phyloP scores from a whole-genome alignment of 2,113 vertebrate genomes.

The Lycocorax pyrrhopterus region DNA sequence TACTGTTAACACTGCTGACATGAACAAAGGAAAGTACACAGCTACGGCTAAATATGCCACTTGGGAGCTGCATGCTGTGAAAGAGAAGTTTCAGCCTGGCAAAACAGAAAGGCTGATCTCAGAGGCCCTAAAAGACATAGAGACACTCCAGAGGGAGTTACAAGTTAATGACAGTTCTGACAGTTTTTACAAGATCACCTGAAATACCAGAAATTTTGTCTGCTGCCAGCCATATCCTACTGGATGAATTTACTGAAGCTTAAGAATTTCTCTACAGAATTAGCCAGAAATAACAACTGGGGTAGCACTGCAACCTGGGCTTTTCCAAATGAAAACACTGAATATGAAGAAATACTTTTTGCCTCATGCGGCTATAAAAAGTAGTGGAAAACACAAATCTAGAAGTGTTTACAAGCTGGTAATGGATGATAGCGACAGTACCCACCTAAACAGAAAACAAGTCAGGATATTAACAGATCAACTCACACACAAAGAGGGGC shows the following conservation, averaged over 20 bases:
- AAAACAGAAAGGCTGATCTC: neutral
- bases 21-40: neutral
- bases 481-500: neutral
- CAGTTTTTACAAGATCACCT: neutral
- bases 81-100: neutral
- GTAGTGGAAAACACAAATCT: neutral
- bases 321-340: neutral
- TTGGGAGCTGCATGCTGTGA: neutral
- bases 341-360: neutral
- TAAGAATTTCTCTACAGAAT: neutral
- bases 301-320: neutral
- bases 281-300: neutral
- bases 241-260: neutral
- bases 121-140: neutral
- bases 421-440: accelerated
- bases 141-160: neutral
- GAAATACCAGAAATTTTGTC: neutral
- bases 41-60: neutral
- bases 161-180: neutral
- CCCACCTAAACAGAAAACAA: neutral
- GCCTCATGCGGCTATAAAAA: neutral
- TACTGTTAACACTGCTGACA: neutral
- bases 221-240: neutral
- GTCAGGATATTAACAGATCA: neutral
- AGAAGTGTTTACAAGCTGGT: neutral